A percentile compares a stretch with the other conserved stretches of the same genome.
Conservation (phyloP, 92 coral and sea anemone genomes). For the Palythoa caribaeorum region DNA sequence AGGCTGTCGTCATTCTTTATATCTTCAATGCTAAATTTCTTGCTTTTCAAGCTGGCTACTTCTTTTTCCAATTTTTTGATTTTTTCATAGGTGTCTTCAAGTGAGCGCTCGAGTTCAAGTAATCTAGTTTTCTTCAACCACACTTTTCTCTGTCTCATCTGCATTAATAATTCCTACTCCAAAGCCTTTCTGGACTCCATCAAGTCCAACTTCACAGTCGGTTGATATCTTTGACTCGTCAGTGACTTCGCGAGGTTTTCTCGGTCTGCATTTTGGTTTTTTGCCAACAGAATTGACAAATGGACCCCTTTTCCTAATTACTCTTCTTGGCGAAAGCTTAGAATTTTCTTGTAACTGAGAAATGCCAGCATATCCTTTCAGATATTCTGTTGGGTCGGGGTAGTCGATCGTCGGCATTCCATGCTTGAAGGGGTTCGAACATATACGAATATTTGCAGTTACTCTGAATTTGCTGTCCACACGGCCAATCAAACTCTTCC, state of each 20-base stretch:
- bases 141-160: not conserved
- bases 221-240: not conserved
- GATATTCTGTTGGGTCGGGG: not conserved
- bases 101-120: constrained; percentile 16
- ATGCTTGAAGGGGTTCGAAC: not conserved
- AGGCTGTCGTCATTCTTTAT: constrained; percentile 45
- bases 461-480: not conserved
- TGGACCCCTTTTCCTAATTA: not conserved
- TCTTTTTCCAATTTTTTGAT: constrained; percentile 17
- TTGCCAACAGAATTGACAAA: not conserved
- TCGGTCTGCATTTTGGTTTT: not conserved
- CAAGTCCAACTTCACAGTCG: not conserved
- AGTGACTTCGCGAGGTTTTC: not conserved
- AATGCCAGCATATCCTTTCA: not conserved
- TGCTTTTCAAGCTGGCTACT: constrained; percentile 11
- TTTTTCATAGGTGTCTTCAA: constrained; percentile 20
- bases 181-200: not conserved
- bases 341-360: not conserved
- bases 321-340: not conserved
- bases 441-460: not conserved
- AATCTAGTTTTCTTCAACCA: constrained; percentile 10
- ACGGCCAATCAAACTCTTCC: not conserved
- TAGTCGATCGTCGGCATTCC: not conserved
- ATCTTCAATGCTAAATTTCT: constrained; percentile 42
- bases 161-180: not conserved